phyloP scores from a whole-genome alignment of 92 coral and sea anemone species.

The Siderastrea radians region DNA sequence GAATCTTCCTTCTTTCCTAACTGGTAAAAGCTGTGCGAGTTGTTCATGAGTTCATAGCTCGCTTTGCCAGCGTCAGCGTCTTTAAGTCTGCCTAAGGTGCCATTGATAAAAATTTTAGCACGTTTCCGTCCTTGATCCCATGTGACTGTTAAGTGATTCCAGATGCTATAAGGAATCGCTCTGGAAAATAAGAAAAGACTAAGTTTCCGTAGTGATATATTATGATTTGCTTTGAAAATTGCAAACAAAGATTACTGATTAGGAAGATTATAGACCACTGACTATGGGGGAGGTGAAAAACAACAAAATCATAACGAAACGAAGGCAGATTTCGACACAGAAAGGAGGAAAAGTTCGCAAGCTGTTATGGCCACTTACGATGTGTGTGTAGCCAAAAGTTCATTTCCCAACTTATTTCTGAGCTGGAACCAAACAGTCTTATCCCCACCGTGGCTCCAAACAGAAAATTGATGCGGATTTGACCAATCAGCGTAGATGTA shows the following conservation, averaged over 20 bases:
- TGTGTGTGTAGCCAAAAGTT: not conserved
- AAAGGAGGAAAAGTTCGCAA: not conserved
- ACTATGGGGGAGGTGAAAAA: too few species aligned
- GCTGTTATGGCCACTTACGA: not conserved
- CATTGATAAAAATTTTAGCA: not conserved
- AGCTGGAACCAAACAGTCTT: not conserved
- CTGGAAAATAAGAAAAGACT: not conserved
- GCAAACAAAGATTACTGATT: too few species aligned
- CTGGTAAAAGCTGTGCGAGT: not conserved
- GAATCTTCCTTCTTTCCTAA: conserved; percentile 9
- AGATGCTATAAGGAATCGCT: not conserved
- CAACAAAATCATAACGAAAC: not conserved
- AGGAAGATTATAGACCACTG: too few species aligned
- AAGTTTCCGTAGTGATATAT: not conserved
- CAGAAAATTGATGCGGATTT: not conserved
- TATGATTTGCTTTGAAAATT: too few species aligned
- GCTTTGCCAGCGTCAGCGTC: not conserved
- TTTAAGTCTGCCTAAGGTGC: not conserved
- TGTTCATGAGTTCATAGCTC: not conserved
- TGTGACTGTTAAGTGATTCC: conserved; percentile 2
- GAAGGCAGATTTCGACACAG: too few species aligned
- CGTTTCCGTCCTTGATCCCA: not conserved
- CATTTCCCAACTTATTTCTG: not conserved
- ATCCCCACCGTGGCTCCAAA: not conserved
- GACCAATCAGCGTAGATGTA: conserved; percentile 34